Conservation (phyloP, 53 echinoderm and acorn worm genomes). For the Paelopatides confundens region DNA sequence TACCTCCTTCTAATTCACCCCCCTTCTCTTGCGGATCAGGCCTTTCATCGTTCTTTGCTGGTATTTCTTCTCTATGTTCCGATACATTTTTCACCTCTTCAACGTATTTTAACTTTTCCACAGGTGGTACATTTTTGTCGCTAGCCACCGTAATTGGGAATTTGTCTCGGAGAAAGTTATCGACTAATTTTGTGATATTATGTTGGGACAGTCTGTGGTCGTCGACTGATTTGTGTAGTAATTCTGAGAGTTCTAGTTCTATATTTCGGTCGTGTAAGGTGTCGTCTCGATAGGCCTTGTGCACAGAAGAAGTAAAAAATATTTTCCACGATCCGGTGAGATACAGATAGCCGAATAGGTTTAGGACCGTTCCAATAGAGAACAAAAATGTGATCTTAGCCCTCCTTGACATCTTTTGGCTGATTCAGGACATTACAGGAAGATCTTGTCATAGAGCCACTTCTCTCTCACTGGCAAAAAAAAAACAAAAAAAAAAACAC, state of each 20-base stretch:
- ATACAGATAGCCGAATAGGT: conserved; percentile 70
- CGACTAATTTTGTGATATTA: background rate
- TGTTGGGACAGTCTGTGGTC: background rate
- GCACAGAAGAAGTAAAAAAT: conserved; percentile 41
- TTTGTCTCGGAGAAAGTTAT: background rate
- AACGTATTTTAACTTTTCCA: too few species aligned
- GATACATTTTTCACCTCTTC: too few species aligned
- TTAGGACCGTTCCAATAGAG: conserved; percentile 68
- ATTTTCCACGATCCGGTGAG: conserved; percentile 63
- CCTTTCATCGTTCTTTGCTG: background rate
- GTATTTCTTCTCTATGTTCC: background rate
- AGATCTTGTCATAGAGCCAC: background rate
- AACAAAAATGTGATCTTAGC: conserved; percentile 71
- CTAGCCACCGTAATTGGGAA: background rate
- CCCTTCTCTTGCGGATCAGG: background rate
- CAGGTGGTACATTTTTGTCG: too few species aligned
- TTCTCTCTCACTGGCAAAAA: too few species aligned
- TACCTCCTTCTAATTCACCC: background rate
- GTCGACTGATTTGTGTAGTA: background rate
- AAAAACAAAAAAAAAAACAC: too few species aligned
- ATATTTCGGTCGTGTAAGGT: background rate
- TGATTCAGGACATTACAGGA: background rate
- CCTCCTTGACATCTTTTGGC: conserved; percentile 61
- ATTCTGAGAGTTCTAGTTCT: background rate
- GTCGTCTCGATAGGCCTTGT: background rate